phyloP scores from a whole-genome alignment of 2,797 vertebrate species.

The Hippoglossus hippoglossus region DNA sequence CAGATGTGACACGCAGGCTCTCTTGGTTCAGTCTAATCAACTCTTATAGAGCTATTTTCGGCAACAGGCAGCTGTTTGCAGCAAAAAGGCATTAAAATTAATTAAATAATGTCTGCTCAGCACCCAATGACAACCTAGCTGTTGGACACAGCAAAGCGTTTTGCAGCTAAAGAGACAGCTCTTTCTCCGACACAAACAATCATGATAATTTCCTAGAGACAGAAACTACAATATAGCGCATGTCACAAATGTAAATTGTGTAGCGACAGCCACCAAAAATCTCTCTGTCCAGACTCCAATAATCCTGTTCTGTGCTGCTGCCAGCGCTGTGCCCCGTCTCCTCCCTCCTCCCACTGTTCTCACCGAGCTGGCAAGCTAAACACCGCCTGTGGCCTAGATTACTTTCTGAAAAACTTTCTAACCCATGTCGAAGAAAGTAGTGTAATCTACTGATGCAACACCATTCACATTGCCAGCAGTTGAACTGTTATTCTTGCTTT shows the following conservation, averaged over 20 bases:
- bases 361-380: conserved; percentile 59
- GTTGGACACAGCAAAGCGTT: neutral
- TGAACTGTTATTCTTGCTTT: conserved; percentile 21
- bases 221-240: conserved; percentile 25
- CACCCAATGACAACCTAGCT: neutral
- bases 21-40: neutral
- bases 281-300: conserved; percentile 56
- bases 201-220: conserved; percentile 21
- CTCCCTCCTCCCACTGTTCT: conserved; percentile 62
- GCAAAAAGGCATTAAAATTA: neutral
- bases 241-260: conserved; percentile 52
- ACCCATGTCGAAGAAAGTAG: conserved; percentile 47
- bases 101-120: neutral
- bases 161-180: neutral
- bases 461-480: conserved; percentile 16
- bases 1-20: conserved; percentile 6
- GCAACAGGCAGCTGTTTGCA: neutral
- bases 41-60: neutral
- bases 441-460: conserved; percentile 52
- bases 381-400: conserved; percentile 69
- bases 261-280: conserved; percentile 43
- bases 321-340: conserved; percentile 51
- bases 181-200: conserved; percentile 10
- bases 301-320: conserved; percentile 60
- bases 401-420: conserved; percentile 60